Percentiles rank a stretch among this genome's conserved stretches.
These are phyloP conservation scores for Lycopodina hypogea DNA, from an alignment of 37 sponge, comb jelly and placozoan genomes.

Conservation along the genomic window DNA sequence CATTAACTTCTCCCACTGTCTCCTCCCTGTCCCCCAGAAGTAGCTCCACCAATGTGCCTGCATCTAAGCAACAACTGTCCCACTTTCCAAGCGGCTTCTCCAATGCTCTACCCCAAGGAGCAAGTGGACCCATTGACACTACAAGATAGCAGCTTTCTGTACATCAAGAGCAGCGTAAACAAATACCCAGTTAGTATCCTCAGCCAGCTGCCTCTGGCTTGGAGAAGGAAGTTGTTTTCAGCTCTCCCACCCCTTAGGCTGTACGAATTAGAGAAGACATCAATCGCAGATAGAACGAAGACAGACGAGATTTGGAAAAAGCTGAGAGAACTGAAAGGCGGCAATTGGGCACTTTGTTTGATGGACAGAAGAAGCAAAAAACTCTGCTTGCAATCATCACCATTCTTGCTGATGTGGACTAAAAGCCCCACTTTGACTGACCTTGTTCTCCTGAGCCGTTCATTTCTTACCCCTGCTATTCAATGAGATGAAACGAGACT, in stretches of 20 bases:
- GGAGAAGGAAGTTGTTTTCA: no score
- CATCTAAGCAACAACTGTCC: no score
- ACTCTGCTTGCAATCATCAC: no score
- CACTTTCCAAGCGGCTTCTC: no score
- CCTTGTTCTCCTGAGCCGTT: not conserved
- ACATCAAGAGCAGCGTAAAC: not conserved
- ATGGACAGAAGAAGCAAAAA: not conserved
- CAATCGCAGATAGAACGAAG: not conserved
- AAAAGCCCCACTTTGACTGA: not conserved
- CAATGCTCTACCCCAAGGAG: no score
- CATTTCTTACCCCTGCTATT: constrained; percentile 7
- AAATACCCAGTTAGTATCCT: not conserved
- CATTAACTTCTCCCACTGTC: no score
- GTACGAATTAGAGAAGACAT: constrained; percentile 1
- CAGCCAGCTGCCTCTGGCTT: no score
- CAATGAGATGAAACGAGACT: constrained; percentile 7
- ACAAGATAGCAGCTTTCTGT: constrained; percentile 5
- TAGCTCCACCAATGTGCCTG: no score
- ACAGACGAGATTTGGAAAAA: constrained; percentile 9
- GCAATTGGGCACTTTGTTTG: not conserved
- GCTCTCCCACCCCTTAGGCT: constrained; percentile 2
- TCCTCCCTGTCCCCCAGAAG: no score
- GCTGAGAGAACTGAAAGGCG: not conserved
- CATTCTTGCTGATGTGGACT: not conserved
- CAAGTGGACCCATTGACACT: no score